phyloP scores from a whole-genome alignment of 2,113 vertebrate species.

The Ornithorhynchus anatinus region DNA sequence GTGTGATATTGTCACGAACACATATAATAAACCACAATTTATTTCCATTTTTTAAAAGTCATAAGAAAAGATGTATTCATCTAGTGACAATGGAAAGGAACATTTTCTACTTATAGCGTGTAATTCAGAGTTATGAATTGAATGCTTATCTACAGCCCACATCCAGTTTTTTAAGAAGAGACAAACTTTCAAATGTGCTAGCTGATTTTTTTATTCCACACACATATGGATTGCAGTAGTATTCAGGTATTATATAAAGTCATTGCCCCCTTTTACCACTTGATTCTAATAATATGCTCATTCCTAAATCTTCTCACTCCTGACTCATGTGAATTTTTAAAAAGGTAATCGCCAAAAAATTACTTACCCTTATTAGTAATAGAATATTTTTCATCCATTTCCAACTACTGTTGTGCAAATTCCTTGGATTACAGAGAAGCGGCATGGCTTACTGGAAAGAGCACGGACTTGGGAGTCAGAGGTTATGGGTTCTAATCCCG shows the following conservation, averaged over 20 bases:
- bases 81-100: background rate
- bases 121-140: slow-evolving; percentile 37
- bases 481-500: too few species aligned
- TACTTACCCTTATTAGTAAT: too few species aligned
- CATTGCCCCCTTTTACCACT: background rate
- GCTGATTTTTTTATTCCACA: background rate
- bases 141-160: slow-evolving; percentile 20
- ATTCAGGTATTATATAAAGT: slow-evolving; percentile 15
- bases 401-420: too few species aligned
- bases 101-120: background rate
- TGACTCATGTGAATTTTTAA: too few species aligned
- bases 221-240: background rate
- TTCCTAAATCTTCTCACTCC: too few species aligned
- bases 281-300: background rate
- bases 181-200: background rate
- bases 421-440: too few species aligned
- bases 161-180: background rate
- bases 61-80: slow-evolving; percentile 12
- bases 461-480: too few species aligned
- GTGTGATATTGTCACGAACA: background rate
- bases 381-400: too few species aligned
- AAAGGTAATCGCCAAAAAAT: too few species aligned
- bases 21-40: background rate
- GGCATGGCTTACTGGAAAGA: too few species aligned
- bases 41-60: slow-evolving; percentile 3